Evolutionary conservation across 2,888 invertebrate species (phyloP).

Genomic region (Argyresthia albistria): DNA sequence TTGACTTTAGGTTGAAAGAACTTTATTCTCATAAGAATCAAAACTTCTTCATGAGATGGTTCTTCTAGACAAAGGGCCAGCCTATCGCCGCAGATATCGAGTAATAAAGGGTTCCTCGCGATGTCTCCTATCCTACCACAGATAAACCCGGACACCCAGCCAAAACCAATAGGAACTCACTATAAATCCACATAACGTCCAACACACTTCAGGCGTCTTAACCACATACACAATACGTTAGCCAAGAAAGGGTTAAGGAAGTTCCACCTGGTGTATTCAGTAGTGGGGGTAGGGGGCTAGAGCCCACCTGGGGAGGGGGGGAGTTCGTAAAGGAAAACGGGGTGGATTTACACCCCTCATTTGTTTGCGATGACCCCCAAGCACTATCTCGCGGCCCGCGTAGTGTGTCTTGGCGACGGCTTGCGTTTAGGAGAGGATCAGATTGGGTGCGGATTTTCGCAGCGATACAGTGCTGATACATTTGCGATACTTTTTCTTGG

Average conservation of each 20-base stretch:
- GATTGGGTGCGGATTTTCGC: constrained; percentile 17
- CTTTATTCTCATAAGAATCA: too few relatives aligned
- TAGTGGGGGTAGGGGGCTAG: constrained; percentile 1
- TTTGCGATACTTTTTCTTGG: too few relatives aligned
- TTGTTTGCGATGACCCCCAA: constrained; percentile 78
- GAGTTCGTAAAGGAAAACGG: constrained; percentile 14
- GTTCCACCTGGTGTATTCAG: constrained; percentile 36
- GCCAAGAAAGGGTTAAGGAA: constrained; percentile 67
- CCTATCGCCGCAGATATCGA: too few relatives aligned
- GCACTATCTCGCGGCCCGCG: constrained; percentile 41
- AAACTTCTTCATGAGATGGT: too few relatives aligned
- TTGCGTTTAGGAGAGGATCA: constrained; percentile 38
- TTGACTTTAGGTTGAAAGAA: too few relatives aligned
- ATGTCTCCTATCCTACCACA: too few relatives aligned
- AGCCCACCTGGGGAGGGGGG: constrained; percentile 8
- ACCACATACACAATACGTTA: constrained; percentile 56
- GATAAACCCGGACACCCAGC: not conserved
- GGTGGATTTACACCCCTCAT: constrained; percentile 77
- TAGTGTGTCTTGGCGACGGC: constrained; percentile 46
- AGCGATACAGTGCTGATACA: not conserved
- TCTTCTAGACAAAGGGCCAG: too few relatives aligned
- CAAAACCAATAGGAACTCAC: constrained; percentile 61
- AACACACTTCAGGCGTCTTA: constrained; percentile 62
- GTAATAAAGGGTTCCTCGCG: too few relatives aligned
- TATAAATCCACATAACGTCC: constrained; percentile 58